A percentile compares a stretch with the other conserved stretches of the same genome.
phyloP scores from a whole-genome alignment of 2,113 vertebrate species.

The Melanotaenia duboulayi region DNA sequence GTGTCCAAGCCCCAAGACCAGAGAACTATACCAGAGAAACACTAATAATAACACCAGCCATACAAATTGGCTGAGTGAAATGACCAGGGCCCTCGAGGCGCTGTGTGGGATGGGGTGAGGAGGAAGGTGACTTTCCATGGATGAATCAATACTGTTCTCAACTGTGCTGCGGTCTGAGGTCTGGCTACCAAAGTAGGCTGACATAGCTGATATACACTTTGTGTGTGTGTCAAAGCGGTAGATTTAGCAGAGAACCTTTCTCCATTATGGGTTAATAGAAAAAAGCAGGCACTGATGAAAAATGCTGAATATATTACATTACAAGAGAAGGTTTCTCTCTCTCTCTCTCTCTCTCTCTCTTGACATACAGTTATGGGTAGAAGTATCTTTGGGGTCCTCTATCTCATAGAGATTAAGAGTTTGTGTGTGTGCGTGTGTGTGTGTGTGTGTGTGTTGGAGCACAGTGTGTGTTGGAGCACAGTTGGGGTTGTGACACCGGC shows the following conservation, averaged over 20 bases:
- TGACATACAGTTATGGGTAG: slow-evolving; percentile 43
- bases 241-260: slow-evolving; percentile 53
- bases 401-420: slow-evolving; percentile 44
- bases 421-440: slow-evolving; percentile 3
- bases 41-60: slow-evolving; percentile 77
- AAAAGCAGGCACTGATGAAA: slow-evolving; percentile 60
- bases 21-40: slow-evolving; percentile 64
- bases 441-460: slow-evolving; percentile 29
- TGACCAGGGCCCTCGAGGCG: slow-evolving; percentile 45
- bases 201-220: slow-evolving; percentile 30
- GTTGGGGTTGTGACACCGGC: slow-evolving; percentile 60
- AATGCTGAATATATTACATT: slow-evolving; percentile 63
- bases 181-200: slow-evolving; percentile 26
- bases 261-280: slow-evolving; percentile 68
- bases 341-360: slow-evolving; percentile 24
- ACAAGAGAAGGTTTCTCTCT: slow-evolving; percentile 15
- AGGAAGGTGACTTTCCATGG: slow-evolving; percentile 77
- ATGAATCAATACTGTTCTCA: slow-evolving; percentile 70
- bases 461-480: slow-evolving; percentile 30
- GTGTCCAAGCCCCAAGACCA: slow-evolving; percentile 72
- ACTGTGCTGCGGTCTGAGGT: slow-evolving; percentile 36
- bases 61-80: slow-evolving; percentile 72
- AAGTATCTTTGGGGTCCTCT: slow-evolving; percentile 50
- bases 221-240: slow-evolving; percentile 30
- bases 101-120: slow-evolving; percentile 23